Percentiles rank a stretch among this genome's conserved stretches.
Evolutionary conservation across 2,113 vertebrate genomes (phyloP).

Genomic region (Dicerorhinus sumatrensis): DNA sequence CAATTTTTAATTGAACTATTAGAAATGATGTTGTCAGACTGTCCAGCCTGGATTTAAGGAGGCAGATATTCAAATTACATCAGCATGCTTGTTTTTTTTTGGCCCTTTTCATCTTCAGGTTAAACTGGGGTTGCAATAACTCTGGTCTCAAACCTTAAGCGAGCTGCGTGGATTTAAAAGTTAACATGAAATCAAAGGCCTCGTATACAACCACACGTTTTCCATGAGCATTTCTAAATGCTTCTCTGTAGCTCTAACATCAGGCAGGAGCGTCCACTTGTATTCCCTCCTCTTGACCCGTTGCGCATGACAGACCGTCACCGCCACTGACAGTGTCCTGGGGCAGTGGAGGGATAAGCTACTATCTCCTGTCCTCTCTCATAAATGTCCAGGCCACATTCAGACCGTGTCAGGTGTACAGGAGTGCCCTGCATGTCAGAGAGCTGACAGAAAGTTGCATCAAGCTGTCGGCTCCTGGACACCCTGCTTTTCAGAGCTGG

Average conservation of each 20-base stretch:
- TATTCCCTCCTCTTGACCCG: neutral
- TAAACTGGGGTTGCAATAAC: neutral
- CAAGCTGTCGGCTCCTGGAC: neutral
- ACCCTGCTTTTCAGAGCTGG: neutral
- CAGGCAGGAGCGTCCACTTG: rapidly evolving
- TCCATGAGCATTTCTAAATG: neutral
- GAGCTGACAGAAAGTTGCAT: neutral
- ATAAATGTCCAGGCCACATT: neutral
- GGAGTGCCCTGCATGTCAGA: neutral
- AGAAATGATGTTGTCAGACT: neutral
- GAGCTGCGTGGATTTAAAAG: neutral
- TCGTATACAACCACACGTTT: neutral
- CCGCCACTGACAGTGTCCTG: too few species aligned
- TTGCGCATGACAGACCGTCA: neutral
- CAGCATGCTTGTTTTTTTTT: neutral
- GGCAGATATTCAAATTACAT: neutral
- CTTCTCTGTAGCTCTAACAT: neutral
- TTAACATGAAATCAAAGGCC: neutral
- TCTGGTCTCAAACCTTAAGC: neutral
- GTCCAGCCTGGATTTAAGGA: neutral
- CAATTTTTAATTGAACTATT: neutral
- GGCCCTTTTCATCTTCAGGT: neutral
- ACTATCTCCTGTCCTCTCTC: neutral
- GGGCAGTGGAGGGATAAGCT: neutral
- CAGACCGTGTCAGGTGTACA: neutral